A percentile compares a stretch with the other conserved stretches of the same genome.
These are phyloP conservation scores for Pachypanchax playfairii DNA, from an alignment of 2,113 vertebrate genomes.

Conservation along the genomic window DNA sequence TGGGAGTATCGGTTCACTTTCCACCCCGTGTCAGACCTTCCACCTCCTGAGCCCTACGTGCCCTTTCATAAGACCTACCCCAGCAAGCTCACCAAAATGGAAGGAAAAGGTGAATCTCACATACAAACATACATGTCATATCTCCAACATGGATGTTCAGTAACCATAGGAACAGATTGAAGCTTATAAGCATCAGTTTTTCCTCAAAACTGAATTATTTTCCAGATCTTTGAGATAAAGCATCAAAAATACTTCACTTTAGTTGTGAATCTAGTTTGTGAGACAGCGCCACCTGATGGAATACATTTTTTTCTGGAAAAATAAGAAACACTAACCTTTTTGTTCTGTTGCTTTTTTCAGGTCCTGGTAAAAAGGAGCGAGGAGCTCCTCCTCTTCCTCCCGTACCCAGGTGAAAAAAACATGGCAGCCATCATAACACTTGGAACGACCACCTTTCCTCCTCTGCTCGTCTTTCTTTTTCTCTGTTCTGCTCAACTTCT, in stretches of 20 bases:
- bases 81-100: constrained; percentile 88
- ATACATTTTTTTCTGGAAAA: not conserved
- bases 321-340: not conserved
- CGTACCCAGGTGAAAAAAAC: constrained; percentile 89
- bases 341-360: constrained; percentile 69
- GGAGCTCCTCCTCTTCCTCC: constrained; percentile 93
- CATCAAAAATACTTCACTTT: not conserved
- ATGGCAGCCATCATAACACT: not conserved
- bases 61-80: constrained; percentile 90
- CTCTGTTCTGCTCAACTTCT: constrained; percentile 25
- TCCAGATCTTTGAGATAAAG: not conserved
- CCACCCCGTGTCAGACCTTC: constrained; percentile 91
- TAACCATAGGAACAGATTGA: not conserved
- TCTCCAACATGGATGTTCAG: not conserved
- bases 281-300: constrained; percentile 33
- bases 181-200: not conserved
- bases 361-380: constrained; percentile 89
- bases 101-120: constrained; percentile 85
- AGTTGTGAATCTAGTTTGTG: no score
- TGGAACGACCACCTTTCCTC: constrained; percentile 1
- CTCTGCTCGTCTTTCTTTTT: not conserved
- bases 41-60: constrained; percentile 92
- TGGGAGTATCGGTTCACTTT: constrained; percentile 95
- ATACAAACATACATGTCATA: not conserved
- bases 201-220: no score